Conservation (phyloP, 1,140 invertebrate genomes). For the Zaprionus taronus region DNA sequence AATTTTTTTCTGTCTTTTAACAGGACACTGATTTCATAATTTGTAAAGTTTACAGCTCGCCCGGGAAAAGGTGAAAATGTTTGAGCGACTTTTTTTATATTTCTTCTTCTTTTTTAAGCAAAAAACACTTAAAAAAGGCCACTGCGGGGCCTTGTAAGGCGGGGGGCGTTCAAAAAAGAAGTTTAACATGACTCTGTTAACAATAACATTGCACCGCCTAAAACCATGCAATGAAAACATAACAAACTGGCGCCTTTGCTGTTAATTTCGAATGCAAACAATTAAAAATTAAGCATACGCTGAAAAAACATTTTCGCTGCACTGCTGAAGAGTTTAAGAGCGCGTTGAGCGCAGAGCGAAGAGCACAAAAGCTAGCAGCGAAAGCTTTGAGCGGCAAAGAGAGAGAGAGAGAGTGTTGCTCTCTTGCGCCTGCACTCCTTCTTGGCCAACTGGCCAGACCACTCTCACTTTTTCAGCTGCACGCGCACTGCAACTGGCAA, state of each 20-base stretch:
- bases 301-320: constrained; percentile 37
- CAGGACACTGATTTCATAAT: too few species aligned
- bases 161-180: too few species aligned
- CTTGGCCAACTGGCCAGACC: constrained; percentile 27
- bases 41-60: too few species aligned
- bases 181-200: neutral
- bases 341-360: constrained; percentile 1
- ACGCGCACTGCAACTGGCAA: constrained; percentile 19
- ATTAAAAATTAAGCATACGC: constrained; percentile 68
- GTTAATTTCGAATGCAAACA: constrained; percentile 73
- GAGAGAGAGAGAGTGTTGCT: constrained; percentile 11
- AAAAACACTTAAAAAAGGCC: too few species aligned
- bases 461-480: constrained; percentile 65
- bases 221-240: constrained; percentile 63
- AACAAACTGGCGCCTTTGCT: constrained; percentile 14
- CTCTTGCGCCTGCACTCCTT: neutral
- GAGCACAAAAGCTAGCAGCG: constrained; percentile 35
- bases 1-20: too few species aligned
- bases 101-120: too few species aligned
- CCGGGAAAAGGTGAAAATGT: too few species aligned
- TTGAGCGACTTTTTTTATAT: too few species aligned
- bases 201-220: constrained; percentile 41
- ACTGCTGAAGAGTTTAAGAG: constrained; percentile 32
- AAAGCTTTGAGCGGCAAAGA: constrained; percentile 8
- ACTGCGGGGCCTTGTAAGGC: too few species aligned